Conservation (phyloP, 2,113 vertebrate species). For the Neotoma lepida region DNA sequence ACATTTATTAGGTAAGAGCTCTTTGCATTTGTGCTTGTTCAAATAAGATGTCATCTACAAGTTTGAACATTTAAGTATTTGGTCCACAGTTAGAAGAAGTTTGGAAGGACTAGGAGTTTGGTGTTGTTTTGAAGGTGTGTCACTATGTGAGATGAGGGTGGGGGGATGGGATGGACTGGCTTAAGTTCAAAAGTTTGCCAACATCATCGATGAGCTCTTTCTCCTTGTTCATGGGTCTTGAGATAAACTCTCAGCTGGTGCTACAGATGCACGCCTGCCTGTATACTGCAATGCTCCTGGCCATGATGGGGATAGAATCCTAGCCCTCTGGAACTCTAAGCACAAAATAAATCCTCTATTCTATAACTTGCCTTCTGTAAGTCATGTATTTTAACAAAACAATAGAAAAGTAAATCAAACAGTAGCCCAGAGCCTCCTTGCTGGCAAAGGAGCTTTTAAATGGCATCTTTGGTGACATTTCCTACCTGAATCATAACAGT, state of each 20-base stretch:
- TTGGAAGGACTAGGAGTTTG: neutral
- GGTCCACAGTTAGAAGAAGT: neutral
- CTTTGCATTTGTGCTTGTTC: neutral
- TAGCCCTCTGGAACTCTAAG: neutral
- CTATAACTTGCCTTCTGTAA: neutral
- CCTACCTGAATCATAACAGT: too few relatives aligned
- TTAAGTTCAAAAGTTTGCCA: neutral
- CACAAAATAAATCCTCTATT: neutral
- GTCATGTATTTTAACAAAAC: neutral
- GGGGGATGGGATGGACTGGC: neutral
- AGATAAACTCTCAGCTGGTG: neutral
- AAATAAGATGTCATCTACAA: neutral
- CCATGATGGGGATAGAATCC: neutral
- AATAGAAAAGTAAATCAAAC: neutral
- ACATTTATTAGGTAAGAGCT: neutral
- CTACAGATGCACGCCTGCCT: neutral
- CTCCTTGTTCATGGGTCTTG: neutral
- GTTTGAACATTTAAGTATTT: neutral
- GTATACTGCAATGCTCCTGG: neutral
- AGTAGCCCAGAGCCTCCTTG: neutral
- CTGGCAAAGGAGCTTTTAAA: neutral
- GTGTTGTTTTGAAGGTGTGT: neutral
- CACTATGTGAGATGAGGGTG: neutral
- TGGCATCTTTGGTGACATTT: neutral
- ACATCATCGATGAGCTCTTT: neutral